Conservation (phyloP, 2,797 vertebrate genomes). For the Mionectes olivaceus region DNA sequence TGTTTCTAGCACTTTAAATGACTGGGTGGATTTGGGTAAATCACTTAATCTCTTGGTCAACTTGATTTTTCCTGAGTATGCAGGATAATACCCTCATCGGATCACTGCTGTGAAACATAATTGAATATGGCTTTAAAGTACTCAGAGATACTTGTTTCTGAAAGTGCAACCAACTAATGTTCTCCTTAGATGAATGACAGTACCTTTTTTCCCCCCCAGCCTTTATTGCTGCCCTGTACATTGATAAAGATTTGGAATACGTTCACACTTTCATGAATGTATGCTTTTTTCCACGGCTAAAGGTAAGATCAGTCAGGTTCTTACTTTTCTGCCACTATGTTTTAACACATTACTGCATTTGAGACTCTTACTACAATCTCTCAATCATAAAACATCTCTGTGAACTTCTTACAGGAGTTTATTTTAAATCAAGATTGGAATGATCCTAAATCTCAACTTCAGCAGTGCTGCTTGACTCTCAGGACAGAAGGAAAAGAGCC, state of each 20-base stretch:
- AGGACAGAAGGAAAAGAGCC: slow-evolving; percentile 98
- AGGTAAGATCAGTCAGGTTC: slow-evolving; percentile 82
- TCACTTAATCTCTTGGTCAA: slow-evolving; percentile 51
- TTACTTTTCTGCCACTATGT: not conserved
- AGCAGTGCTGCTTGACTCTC: slow-evolving; percentile 96
- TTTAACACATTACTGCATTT: not conserved
- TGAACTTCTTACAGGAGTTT: slow-evolving; percentile 87
- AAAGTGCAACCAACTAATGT: not conserved
- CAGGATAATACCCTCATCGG: not conserved
- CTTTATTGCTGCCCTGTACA: slow-evolving; percentile 97
- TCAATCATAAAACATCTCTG: not conserved
- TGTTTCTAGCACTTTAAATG: slow-evolving; percentile 17
- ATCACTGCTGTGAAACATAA: not conserved
- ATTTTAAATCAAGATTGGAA: slow-evolving; percentile 99
- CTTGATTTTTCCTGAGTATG: not conserved
- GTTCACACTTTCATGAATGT: slow-evolving; percentile 99
- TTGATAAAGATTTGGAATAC: slow-evolving; percentile 96
- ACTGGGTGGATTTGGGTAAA: slow-evolving; percentile 29
- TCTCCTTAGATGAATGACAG: not conserved
- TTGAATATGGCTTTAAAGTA: not conserved
- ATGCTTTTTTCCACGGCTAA: slow-evolving; percentile 96
- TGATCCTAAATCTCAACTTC: slow-evolving; percentile 98
- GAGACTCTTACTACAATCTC: not conserved
- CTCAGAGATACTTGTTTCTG: not conserved
- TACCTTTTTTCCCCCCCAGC: slow-evolving; percentile 75